Conservation (phyloP, 2,113 vertebrate species). For the Hippocampus mohnikei region DNA sequence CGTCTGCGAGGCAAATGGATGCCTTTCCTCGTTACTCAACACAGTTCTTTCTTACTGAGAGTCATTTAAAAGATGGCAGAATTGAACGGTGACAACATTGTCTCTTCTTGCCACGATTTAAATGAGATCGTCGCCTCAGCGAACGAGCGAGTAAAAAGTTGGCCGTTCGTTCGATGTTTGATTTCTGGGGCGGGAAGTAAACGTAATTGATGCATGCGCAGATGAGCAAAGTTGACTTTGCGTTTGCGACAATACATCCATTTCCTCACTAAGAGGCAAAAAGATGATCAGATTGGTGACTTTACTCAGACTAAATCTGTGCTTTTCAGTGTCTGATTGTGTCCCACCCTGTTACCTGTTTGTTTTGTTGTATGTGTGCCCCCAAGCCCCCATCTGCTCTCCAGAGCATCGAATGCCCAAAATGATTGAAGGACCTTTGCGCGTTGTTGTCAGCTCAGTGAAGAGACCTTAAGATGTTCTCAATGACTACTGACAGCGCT, state of each 20-base stretch:
- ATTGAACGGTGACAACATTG: background rate
- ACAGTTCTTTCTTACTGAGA: background rate
- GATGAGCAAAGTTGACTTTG: too few species aligned
- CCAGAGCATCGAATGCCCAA: slow-evolving; percentile 39
- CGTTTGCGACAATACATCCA: too few species aligned
- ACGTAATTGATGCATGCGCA: too few species aligned
- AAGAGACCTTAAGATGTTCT: slow-evolving; percentile 33
- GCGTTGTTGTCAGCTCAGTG: slow-evolving; percentile 52
- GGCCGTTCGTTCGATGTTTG: too few species aligned
- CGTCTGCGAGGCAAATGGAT: too few species aligned
- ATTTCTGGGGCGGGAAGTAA: too few species aligned
- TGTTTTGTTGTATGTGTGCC: slow-evolving; percentile 18
- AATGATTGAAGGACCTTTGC: slow-evolving; percentile 45
- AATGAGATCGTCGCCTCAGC: slow-evolving; percentile 1
- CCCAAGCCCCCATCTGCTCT: slow-evolving; percentile 24
- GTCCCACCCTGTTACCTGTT: slow-evolving; percentile 42
- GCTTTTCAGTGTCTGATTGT: slow-evolving; percentile 35
- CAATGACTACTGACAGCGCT: slow-evolving; percentile 28
- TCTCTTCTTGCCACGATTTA: background rate
- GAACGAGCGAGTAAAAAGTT: too few species aligned
- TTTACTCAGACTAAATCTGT: slow-evolving; percentile 7
- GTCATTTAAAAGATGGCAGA: background rate
- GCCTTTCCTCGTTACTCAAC: background rate
- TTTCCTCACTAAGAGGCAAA: too few species aligned
- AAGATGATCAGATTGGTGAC: background rate